Conservation (phyloP, 1,140 invertebrate genomes). For the Acyrthosiphon pisum region DNA sequence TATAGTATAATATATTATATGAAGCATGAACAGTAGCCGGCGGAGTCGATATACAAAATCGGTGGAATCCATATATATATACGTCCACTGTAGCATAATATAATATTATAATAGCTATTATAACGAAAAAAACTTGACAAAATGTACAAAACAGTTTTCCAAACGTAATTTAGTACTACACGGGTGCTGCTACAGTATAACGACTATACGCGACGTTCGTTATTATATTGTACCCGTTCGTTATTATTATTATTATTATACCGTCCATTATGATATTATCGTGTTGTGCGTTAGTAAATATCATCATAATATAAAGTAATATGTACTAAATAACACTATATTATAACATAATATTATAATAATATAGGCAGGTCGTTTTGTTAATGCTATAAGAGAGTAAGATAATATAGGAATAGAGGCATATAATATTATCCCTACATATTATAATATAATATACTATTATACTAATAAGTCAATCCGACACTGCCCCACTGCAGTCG, state of each 20-base stretch:
- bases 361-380: background rate
- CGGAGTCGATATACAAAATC: background rate
- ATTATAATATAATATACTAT: background rate
- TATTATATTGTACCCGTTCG: background rate
- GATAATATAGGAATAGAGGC: background rate
- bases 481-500: background rate
- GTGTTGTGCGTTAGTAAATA: background rate
- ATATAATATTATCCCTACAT: background rate
- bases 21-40: background rate
- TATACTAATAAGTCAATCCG: background rate
- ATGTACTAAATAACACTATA: background rate
- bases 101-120: background rate
- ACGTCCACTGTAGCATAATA: background rate
- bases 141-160: background rate
- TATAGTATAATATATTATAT: background rate
- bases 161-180: background rate
- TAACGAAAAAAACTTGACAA: background rate
- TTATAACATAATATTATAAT: background rate
- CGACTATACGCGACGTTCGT: background rate
- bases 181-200: background rate
- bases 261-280: background rate
- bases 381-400: background rate
- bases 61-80: background rate
- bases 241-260: background rate
- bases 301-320: background rate